These are phyloP conservation scores for Drosophila auraria DNA, from an alignment of 1,140 invertebrate species.

Conservation along the genomic window DNA sequence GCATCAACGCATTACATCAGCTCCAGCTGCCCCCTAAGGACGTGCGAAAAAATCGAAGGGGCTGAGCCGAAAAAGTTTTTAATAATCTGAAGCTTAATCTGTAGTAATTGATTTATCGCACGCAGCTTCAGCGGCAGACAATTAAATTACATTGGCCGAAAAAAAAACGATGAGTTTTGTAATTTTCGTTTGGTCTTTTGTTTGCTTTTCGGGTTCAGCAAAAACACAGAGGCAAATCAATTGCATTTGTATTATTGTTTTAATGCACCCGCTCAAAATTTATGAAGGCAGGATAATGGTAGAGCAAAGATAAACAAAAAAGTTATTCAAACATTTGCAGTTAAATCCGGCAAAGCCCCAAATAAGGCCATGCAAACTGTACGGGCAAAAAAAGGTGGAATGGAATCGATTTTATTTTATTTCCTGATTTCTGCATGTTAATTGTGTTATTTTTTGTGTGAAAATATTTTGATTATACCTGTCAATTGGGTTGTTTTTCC, in stretches of 20 bases:
- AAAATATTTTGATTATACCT: constrained; percentile 63
- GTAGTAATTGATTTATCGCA: constrained; percentile 73
- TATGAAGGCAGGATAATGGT: constrained; percentile 33
- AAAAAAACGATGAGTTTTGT: constrained; percentile 40
- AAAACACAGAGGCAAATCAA: constrained; percentile 22
- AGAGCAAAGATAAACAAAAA: constrained; percentile 40
- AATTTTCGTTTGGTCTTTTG: constrained; percentile 24
- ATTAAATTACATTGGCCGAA: constrained; percentile 57
- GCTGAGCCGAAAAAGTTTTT: constrained; percentile 35
- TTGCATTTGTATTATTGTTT: constrained; percentile 54
- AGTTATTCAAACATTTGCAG: constrained; percentile 57
- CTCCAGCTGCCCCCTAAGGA: constrained; percentile 16
- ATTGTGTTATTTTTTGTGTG: constrained; percentile 55
- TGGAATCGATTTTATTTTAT: constrained; percentile 36
- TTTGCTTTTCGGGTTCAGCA: constrained; percentile 10
- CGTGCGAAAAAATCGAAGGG: constrained; percentile 4
- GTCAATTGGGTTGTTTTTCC: constrained; percentile 29
- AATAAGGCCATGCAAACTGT: constrained; percentile 32
- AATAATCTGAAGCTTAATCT: constrained; percentile 67
- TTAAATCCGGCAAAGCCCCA: constrained; percentile 53
- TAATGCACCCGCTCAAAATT: constrained; percentile 45
- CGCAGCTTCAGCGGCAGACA: constrained; percentile 53
- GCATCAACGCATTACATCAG: constrained; percentile 40
- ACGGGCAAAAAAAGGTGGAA: constrained; percentile 13
- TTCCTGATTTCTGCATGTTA: constrained; percentile 49